A percentile compares a stretch with the other conserved stretches of the same genome.
phyloP scores from a whole-genome alignment of 1,140 invertebrate genomes.

The Oedothorax gibbosus region DNA sequence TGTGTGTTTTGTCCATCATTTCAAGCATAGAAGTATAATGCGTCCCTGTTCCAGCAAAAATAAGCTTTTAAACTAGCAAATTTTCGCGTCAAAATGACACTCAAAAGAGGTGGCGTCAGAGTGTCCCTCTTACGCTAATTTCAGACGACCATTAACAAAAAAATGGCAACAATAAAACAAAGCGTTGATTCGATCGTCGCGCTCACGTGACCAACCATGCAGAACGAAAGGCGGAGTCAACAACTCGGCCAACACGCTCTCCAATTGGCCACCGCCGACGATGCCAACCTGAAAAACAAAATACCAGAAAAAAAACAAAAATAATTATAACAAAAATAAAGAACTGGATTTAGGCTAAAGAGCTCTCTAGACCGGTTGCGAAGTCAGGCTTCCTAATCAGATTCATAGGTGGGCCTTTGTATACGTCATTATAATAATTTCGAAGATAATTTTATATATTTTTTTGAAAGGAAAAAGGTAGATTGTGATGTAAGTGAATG shows the following conservation, averaged over 20 bases:
- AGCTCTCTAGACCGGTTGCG: slow-evolving; percentile 22
- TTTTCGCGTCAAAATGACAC: too few relatives aligned
- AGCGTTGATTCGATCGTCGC: slow-evolving; percentile 30
- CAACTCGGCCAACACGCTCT: slow-evolving; percentile 1
- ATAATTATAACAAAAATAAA: neutral
- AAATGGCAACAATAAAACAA: too few relatives aligned
- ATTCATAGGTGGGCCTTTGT: slow-evolving; percentile 54
- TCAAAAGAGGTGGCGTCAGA: too few relatives aligned
- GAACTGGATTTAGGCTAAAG: slow-evolving; percentile 46
- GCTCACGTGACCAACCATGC: slow-evolving; percentile 31
- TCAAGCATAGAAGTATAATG: too few relatives aligned
- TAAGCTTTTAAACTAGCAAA: too few relatives aligned
- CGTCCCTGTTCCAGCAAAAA: too few relatives aligned
- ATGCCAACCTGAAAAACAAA: slow-evolving; percentile 2
- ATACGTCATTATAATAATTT: slow-evolving; percentile 51
- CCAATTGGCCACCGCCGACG: slow-evolving; percentile 43
- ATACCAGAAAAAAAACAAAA: neutral
- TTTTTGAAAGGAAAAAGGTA: neutral
- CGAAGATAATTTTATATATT: neutral
- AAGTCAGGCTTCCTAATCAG: slow-evolving; percentile 44
- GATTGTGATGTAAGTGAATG: slow-evolving; percentile 39
- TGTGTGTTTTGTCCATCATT: too few relatives aligned
- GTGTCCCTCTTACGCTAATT: too few relatives aligned
- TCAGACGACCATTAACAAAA: too few relatives aligned
- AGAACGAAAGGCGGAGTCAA: slow-evolving; percentile 42